A percentile compares a stretch with the other conserved stretches of the same genome.
Conservation (phyloP, 2,113 vertebrate genomes). For the Cygnus atratus region DNA sequence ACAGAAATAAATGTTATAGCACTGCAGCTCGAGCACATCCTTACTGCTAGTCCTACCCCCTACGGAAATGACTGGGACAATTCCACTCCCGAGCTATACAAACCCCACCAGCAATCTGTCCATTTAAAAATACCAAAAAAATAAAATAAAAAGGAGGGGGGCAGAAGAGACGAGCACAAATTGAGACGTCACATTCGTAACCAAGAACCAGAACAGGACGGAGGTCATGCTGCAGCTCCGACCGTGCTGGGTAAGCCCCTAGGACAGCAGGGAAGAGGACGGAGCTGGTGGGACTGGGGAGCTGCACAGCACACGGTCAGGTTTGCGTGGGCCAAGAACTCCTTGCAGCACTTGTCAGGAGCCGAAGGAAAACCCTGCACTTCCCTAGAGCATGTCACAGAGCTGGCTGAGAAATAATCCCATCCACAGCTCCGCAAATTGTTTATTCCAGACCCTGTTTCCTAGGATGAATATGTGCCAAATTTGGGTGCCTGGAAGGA, state of each 20-base stretch:
- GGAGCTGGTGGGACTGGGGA: not conserved
- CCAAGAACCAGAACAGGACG: not conserved
- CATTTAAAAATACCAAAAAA: not conserved
- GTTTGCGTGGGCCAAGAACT: not conserved
- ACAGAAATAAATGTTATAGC: not conserved
- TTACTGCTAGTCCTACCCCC: not conserved
- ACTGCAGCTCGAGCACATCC: not conserved
- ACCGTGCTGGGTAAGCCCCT: too few relatives aligned
- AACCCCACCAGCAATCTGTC: not conserved
- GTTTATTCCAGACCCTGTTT: not conserved
- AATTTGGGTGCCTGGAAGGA: not conserved
- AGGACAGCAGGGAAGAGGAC: not conserved
- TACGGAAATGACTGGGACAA: too few relatives aligned
- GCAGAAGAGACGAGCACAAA: not conserved
- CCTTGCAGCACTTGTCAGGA: not conserved
- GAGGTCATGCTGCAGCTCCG: not conserved
- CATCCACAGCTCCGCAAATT: not conserved
- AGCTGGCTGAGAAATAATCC: not conserved
- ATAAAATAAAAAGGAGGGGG: not conserved
- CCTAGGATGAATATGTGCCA: not conserved
- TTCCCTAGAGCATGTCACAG: not conserved
- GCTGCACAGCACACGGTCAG: not conserved
- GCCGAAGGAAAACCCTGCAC: not conserved
- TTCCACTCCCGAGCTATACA: not conserved
- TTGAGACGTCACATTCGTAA: not conserved